A percentile compares a stretch with the other conserved stretches of the same genome.
Conservation (phyloP, 1,140 invertebrate genomes). For the Listronotus bonariensis region DNA sequence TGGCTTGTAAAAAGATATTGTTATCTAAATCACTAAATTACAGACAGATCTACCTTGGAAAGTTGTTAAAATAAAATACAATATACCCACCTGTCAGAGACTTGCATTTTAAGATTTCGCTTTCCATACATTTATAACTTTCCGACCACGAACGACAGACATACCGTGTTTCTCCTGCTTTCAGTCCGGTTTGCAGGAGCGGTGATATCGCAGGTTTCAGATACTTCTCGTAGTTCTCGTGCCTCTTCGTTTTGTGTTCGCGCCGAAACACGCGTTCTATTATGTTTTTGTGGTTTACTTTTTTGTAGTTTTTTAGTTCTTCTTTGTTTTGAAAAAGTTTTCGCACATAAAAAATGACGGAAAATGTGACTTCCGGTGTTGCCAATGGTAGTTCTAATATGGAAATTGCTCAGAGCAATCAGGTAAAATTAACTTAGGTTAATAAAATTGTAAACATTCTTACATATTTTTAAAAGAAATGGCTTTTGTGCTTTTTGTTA, state of each 20-base stretch:
- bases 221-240: background rate
- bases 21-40: no score
- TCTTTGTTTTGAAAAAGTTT: conserved; percentile 9
- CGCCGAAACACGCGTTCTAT: conserved; percentile 4
- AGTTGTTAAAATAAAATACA: no score
- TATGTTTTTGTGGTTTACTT: conserved; percentile 1
- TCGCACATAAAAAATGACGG: conserved; percentile 32
- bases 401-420: conserved; percentile 50
- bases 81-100: no score
- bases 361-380: conserved; percentile 31
- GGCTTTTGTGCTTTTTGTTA: no score
- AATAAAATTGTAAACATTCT: no score
- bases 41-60: no score
- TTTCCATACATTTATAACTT: conserved; percentile 6
- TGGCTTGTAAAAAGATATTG: no score
- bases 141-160: background rate
- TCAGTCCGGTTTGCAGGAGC: conserved; percentile 18
- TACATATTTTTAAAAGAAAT: no score
- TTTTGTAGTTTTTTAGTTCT: conserved; percentile 11
- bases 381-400: conserved; percentile 46
- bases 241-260: background rate
- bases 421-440: conserved; percentile 35
- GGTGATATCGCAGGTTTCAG: conserved; percentile 1
- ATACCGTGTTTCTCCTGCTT: conserved; percentile 3
- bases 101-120: no score